A percentile compares a stretch with the other conserved stretches of the same genome.
Conservation (phyloP, 1,140 invertebrate species). For the Pseudoatta argentina region DNA sequence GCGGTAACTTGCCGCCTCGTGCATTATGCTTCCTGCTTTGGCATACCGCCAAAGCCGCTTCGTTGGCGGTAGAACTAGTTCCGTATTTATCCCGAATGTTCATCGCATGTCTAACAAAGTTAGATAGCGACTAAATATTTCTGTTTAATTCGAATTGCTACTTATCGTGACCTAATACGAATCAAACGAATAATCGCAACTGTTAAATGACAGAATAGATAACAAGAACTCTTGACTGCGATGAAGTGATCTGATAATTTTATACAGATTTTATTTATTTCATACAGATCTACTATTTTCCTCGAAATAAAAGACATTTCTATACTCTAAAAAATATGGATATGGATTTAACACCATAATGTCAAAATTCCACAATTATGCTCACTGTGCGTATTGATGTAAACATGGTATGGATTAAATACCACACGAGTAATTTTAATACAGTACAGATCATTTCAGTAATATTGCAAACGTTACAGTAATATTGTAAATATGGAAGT, state of each 20-base stretch:
- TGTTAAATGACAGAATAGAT: neutral
- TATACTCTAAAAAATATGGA: neutral
- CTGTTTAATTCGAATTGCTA: neutral
- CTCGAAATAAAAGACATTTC: neutral
- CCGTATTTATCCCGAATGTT: constrained; percentile 53
- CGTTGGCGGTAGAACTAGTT: constrained; percentile 34
- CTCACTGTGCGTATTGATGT: no score
- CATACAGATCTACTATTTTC: neutral
- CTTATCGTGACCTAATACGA: neutral
- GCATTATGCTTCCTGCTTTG: constrained; percentile 47
- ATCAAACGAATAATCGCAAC: neutral
- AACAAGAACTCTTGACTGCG: neutral
- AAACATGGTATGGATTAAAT: no score
- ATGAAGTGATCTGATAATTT: neutral
- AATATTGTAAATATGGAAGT: no score
- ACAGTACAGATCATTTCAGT: no score
- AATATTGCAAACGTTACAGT: no score
- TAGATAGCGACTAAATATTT: constrained; percentile 8
- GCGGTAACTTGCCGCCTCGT: constrained; percentile 34
- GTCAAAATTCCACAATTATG: neutral
- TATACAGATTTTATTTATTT: neutral
- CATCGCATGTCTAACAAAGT: constrained; percentile 35
- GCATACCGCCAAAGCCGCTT: constrained; percentile 50
- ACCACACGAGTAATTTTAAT: no score
- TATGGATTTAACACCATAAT: neutral